A percentile compares a stretch with the other conserved stretches of the same genome.
Evolutionary conservation across 1,140 invertebrate species (phyloP).

Genomic region (Epicauta chinensis): DNA sequence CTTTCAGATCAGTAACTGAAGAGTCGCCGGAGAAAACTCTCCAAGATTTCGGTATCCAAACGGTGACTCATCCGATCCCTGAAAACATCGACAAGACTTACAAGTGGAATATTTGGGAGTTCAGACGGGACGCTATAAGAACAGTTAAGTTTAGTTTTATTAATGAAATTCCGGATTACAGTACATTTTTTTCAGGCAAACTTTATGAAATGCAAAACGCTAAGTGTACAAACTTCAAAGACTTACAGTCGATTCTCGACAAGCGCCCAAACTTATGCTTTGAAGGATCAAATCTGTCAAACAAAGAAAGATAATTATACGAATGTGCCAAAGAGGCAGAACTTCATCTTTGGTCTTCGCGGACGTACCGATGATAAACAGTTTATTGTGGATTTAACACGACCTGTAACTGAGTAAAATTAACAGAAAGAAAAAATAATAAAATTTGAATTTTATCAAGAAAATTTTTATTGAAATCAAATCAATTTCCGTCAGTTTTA

Average conservation of each 20-base stretch:
- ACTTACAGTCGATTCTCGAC: constrained; percentile 48
- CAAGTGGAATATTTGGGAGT: constrained; percentile 71
- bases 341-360: constrained; percentile 51
- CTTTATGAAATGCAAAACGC: constrained; percentile 51
- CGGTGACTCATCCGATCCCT: constrained; percentile 60
- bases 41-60: constrained; percentile 60
- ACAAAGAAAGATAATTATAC: constrained; percentile 49
- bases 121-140: constrained; percentile 42
- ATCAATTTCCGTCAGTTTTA: too few relatives aligned
- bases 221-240: constrained; percentile 55
- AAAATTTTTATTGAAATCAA: constrained; percentile 4
- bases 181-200: constrained; percentile 44
- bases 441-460: too few relatives aligned
- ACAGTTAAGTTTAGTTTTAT: constrained; percentile 27
- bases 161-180: background rate
- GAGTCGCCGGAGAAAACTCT: background rate
- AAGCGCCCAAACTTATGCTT: constrained; percentile 48
- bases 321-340: constrained; percentile 46
- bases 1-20: background rate
- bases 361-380: constrained; percentile 45
- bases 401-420: constrained; percentile 32
- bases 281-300: constrained; percentile 47
- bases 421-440: too few relatives aligned
- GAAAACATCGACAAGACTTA: constrained; percentile 60
- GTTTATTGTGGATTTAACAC: constrained; percentile 37